Evolutionary conservation across 2,113 vertebrate species (phyloP), one percentile per base, ranked within the genome.

Genomic region (Mus pahari): DNA sequence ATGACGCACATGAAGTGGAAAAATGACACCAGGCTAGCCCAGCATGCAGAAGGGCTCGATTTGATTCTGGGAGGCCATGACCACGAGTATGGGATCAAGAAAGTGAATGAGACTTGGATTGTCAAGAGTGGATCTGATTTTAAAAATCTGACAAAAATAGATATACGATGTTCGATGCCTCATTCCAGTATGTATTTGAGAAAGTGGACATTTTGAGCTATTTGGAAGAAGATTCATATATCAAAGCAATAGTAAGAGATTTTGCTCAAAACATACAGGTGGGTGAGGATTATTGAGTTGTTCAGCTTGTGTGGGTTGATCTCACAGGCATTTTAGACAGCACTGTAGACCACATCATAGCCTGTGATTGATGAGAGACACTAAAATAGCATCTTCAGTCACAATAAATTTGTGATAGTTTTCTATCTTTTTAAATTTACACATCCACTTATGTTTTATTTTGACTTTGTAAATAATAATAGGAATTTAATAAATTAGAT

Each of bases 111-210:
- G 68, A 91, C 53, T 62, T 84, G 88, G 45, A 96, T 97, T 92
- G 93, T 95, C 26, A 96, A 97, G 97, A 97, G 95, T 86, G 97
- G 95, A 26, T 90, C 82, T n/a, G 70, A 97, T 73, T 98, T 98
- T 96, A 95, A 95, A 91, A 95, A 86, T 86, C 66, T 96, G 36
- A 94, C 73, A 20, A 94, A 96, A 91, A 97, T 97, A 96, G 94
- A 70, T 1, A 73, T 68, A 53, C 89, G 53, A 75, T 79, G 4
- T 92, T 79, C 70, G 78, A 22, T 92, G 73, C 36, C 74, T 95
- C 77, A n/a, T 98, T 94, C 87, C 73, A 92, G n/a, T 98, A 94
- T 89, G 36, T 60, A 26, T 97, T 97, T 94, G 82, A 98, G 83
- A 97, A 93, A 95, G 89, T 74, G 83, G 78, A 86, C 1, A 89